These are phyloP conservation scores for Anthonomus grandis DNA, from an alignment of 1,140 invertebrate genomes.

Conservation along the genomic window DNA sequence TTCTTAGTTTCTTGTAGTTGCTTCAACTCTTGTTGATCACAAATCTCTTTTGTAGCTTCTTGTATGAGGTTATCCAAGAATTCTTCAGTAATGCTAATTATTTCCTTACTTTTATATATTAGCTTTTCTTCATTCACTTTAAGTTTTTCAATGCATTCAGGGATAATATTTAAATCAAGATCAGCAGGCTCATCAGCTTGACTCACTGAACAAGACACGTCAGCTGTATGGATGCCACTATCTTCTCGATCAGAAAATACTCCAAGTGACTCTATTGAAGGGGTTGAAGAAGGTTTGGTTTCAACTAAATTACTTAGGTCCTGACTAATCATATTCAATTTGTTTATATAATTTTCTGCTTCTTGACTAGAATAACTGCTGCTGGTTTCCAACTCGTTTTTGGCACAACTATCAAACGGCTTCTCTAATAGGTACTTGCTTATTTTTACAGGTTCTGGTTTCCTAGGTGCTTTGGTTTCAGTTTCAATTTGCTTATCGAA, in stretches of 20 bases:
- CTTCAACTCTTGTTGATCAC: neutral
- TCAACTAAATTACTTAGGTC: constrained; percentile 40
- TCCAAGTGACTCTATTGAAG: constrained; percentile 52
- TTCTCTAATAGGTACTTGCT: constrained; percentile 36
- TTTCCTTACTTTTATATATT: constrained; percentile 18
- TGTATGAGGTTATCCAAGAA: constrained; percentile 22
- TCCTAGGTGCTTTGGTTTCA: constrained; percentile 34
- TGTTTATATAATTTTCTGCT: constrained; percentile 41
- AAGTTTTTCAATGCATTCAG: constrained; percentile 38
- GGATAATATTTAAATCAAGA: constrained; percentile 31
- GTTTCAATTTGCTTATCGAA: constrained; percentile 42
- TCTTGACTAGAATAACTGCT: constrained; percentile 39
- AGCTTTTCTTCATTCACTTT: constrained; percentile 30
- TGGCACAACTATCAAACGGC: constrained; percentile 27
- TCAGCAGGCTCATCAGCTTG: constrained; percentile 66
- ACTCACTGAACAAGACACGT: constrained; percentile 72
- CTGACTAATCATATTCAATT: constrained; percentile 40
- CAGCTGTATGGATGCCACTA: constrained; percentile 76
- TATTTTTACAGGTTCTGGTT: constrained; percentile 29
- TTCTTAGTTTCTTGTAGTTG: constrained; percentile 1
- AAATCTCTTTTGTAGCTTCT: constrained; percentile 27
- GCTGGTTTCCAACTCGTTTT: constrained; percentile 26
- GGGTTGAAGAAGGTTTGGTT: constrained; percentile 52
- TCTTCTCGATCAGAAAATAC: constrained; percentile 72
- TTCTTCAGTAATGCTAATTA: constrained; percentile 23